A percentile compares a stretch with the other conserved stretches of the same genome.
These are phyloP conservation scores for Alviniconcha marisindica DNA, from an alignment of 1,140 invertebrate genomes.

Conservation along the genomic window DNA sequence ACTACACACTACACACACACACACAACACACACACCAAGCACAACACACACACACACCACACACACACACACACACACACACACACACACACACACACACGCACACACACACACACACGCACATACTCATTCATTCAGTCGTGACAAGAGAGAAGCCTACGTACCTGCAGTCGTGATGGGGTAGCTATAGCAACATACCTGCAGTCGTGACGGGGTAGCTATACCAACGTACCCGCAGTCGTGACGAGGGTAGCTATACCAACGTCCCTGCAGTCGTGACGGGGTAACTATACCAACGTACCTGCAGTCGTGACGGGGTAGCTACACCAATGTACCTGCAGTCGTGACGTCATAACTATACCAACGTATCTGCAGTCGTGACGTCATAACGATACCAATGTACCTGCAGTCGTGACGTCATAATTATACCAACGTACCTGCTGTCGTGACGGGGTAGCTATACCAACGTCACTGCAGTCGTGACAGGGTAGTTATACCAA, in stretches of 20 bases:
- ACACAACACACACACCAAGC: no score
- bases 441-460: no score
- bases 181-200: constrained; percentile 5
- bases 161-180: constrained; percentile 7
- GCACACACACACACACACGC: neutral
- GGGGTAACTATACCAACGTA: neutral
- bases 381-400: no score
- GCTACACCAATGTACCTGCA: constrained; percentile 15
- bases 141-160: neutral
- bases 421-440: no score
- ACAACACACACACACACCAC: constrained; percentile 22
- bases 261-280: no score
- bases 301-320: neutral
- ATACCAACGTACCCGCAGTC: no score
- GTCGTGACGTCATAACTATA: neutral
- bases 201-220: constrained; percentile 14
- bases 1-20: neutral
- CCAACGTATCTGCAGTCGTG: neutral
- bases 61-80: neutral
- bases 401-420: no score
- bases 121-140: neutral
- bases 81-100: neutral
- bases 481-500: neutral
- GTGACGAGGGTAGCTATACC: no score
- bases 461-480: neutral